Evolutionary conservation across 2,888 invertebrate genomes (phyloP).

Genomic region (Leucoma salicis): DNA sequence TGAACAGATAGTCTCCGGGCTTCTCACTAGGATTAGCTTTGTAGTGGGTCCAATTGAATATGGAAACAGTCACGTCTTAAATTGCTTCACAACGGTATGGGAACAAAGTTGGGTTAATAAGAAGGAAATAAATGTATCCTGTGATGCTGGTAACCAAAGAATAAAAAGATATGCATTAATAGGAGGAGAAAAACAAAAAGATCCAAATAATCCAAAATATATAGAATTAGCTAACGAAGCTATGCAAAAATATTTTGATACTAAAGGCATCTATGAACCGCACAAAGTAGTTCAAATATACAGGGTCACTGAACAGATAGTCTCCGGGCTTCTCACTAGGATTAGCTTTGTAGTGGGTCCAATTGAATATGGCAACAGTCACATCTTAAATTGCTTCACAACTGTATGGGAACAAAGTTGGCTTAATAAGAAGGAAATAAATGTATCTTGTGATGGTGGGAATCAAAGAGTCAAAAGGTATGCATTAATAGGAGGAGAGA

Average conservation of each 20-base stretch:
- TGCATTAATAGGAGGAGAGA: not conserved
- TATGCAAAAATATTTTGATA: constrained; percentile 32
- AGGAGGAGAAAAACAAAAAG: constrained; percentile 19
- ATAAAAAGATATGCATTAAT: constrained; percentile 3
- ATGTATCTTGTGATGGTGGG: constrained; percentile 2
- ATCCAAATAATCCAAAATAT: constrained; percentile 32
- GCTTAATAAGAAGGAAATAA: constrained; percentile 28
- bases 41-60: constrained; percentile 10
- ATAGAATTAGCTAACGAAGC: constrained; percentile 34
- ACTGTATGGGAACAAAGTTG: constrained; percentile 35
- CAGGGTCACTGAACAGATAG: constrained; percentile 30
- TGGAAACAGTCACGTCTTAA: constrained; percentile 3
- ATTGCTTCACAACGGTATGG: constrained; percentile 26
- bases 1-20: constrained; percentile 32
- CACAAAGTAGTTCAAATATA: constrained; percentile 20
- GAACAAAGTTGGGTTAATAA: constrained; percentile 4
- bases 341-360: constrained; percentile 17
- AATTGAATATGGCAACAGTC: not conserved
- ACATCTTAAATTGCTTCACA: constrained; percentile 32
- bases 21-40: constrained; percentile 26
- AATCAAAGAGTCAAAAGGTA: constrained; percentile 2
- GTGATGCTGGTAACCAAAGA: no score
- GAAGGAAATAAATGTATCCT: not conserved
- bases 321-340: constrained; percentile 24
- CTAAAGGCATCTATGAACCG: constrained; percentile 9